Evolutionary conservation across 2,797 vertebrate species (phyloP).

Genomic region (Lepidocolaptes lacrymiger): DNA sequence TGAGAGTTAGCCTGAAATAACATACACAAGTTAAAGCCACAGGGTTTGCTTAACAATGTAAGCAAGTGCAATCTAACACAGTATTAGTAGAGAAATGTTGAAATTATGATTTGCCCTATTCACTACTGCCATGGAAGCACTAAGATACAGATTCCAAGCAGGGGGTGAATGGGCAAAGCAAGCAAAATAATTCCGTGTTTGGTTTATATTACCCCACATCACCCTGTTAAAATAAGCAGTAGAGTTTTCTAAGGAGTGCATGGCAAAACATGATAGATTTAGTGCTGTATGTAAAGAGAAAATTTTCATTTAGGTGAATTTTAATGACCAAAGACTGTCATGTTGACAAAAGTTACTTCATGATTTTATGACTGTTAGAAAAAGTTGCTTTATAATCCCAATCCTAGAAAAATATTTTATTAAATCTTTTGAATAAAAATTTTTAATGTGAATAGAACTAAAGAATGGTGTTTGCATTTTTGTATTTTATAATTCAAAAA

Average conservation of each 20-base stretch:
- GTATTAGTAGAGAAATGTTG: background rate
- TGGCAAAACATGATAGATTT: background rate
- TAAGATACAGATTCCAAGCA: background rate
- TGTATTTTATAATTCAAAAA: constrained; percentile 2
- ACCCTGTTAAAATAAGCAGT: background rate
- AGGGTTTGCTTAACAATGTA: background rate
- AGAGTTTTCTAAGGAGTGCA: background rate
- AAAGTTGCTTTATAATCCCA: background rate
- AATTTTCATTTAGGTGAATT: background rate
- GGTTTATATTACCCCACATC: background rate
- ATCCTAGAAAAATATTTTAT: background rate
- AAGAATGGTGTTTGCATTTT: constrained; percentile 3
- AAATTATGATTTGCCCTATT: background rate
- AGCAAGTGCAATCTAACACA: background rate
- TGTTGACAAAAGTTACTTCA: background rate
- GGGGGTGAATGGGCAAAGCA: background rate
- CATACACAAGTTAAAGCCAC: background rate
- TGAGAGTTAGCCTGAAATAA: background rate
- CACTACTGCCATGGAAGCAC: background rate
- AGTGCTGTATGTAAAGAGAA: background rate
- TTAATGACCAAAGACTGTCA: background rate
- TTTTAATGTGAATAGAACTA: background rate
- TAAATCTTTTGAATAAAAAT: background rate
- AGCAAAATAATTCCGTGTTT: background rate
- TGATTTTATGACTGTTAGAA: background rate